phyloP scores from a whole-genome alignment of 2,888 invertebrate species.

The Chrysopilus asiliformis region DNA sequence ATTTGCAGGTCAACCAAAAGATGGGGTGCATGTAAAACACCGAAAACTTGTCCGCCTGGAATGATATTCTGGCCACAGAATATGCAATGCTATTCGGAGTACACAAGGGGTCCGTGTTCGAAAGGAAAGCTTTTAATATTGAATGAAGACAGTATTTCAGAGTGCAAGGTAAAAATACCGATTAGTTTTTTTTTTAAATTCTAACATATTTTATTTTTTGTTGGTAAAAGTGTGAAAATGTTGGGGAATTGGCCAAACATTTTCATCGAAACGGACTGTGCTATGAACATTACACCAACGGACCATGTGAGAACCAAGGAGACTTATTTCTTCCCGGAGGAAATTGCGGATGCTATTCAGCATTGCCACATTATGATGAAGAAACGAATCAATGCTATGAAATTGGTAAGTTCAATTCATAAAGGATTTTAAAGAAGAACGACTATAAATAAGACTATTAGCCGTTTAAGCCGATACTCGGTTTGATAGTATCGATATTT shows the following conservation, averaged over 20 bases:
- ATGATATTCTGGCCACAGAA: constrained; percentile 67
- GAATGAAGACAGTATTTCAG: constrained; percentile 47
- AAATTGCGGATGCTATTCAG: constrained; percentile 56
- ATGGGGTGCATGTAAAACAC: constrained; percentile 58
- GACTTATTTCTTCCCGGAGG: constrained; percentile 61
- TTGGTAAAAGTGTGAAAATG: constrained; percentile 42
- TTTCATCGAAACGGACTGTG: constrained; percentile 57
- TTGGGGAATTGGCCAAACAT: constrained; percentile 40
- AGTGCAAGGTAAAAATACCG: constrained; percentile 50
- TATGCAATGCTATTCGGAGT: constrained; percentile 56
- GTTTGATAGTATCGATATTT: no score
- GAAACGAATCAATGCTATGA: constrained; percentile 58
- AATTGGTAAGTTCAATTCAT: constrained; percentile 43
- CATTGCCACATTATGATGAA: constrained; percentile 61
- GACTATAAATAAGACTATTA: no score
- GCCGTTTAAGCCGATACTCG: no score
- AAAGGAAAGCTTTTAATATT: constrained; percentile 54
- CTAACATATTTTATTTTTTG: constrained; percentile 1
- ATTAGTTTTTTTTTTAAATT: no score
- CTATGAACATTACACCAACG: constrained; percentile 65
- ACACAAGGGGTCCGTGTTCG: constrained; percentile 62
- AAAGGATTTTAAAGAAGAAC: no score
- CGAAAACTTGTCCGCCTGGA: constrained; percentile 48
- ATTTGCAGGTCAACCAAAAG: constrained; percentile 21
- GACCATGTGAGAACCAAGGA: constrained; percentile 64